Evolutionary conservation across 2,113 vertebrate species (phyloP).

Genomic region (Heteronetta atricapilla): DNA sequence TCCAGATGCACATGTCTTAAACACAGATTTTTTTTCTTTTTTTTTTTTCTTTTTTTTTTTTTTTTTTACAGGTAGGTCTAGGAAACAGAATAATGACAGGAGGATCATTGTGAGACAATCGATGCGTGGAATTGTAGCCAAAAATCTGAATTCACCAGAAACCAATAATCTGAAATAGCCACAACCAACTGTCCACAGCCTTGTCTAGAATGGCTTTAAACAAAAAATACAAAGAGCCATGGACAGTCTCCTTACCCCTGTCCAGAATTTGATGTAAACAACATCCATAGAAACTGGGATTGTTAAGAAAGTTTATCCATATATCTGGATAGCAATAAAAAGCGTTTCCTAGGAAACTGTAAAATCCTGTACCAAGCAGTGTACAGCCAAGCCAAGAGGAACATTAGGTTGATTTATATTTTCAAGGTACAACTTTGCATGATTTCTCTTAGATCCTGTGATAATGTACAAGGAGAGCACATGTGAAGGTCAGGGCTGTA

Average conservation of each 20-base stretch:
- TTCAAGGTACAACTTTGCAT: conserved; percentile 80
- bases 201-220: conserved; percentile 79
- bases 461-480: conserved; percentile 69
- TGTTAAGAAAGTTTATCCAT: conserved; percentile 92
- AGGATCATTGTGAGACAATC: conserved; percentile 64
- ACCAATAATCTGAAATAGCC: conserved; percentile 74
- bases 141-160: conserved; percentile 74
- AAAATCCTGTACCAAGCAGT: conserved; percentile 90
- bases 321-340: conserved; percentile 91
- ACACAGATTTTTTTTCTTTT: neutral
- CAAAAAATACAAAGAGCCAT: conserved; percentile 81
- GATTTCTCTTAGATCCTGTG: conserved; percentile 72
- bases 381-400: conserved; percentile 88
- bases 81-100: conserved; percentile 70
- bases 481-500: conserved; percentile 49
- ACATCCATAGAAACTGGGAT: conserved; percentile 84
- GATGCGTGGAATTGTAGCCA: conserved; percentile 64
- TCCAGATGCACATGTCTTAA: conserved; percentile 54
- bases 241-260: conserved; percentile 80
- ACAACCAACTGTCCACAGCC: conserved; percentile 77
- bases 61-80: conserved; percentile 63
- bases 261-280: conserved; percentile 84
- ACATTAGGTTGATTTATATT: conserved; percentile 77
- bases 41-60: neutral
- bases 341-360: conserved; percentile 98